A percentile compares a stretch with the other conserved stretches of the same genome.
These are phyloP conservation scores for Malurus splendens DNA, from an alignment of 2,797 vertebrate species.

Conservation along the genomic window DNA sequence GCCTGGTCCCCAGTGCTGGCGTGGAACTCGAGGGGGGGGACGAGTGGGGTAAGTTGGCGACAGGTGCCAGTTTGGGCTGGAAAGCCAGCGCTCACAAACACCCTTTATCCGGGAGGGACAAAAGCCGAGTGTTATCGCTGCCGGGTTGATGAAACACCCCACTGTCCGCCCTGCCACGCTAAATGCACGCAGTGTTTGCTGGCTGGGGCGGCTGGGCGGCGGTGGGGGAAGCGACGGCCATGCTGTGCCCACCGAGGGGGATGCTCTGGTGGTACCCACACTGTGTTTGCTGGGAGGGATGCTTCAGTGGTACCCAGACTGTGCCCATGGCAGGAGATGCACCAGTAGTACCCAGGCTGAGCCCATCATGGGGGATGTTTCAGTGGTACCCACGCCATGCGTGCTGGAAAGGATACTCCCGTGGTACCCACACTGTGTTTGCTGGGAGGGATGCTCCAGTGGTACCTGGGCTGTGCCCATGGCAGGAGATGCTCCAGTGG, in stretches of 20 bases:
- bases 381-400: rapidly evolving
- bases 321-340: not conserved
- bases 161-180: conserved; percentile 57
- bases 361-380: not conserved
- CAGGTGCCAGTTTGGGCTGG: conserved; percentile 73
- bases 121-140: conserved; percentile 61
- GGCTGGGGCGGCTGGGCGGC: not conserved
- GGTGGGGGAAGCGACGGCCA: not conserved
- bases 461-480: not conserved
- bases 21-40: conserved; percentile 18
- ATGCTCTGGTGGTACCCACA: not conserved
- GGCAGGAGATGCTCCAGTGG: not conserved
- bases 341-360: too few relatives aligned
- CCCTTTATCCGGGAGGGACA: conserved; percentile 73
- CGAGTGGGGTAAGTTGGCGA: conserved; percentile 39
- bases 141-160: conserved; percentile 63
- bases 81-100: conserved; percentile 64
- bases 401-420: rapidly evolving
- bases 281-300: not conserved
- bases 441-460: not conserved
- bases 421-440: rapidly evolving
- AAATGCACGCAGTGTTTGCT: conserved; percentile 65
- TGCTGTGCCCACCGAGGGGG: not conserved
- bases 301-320: rapidly evolving
- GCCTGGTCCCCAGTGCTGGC: not conserved